Evolutionary conservation across 2,888 invertebrate species (phyloP), one percentile per base, ranked within the genome.

Genomic region (Macrophya annulata): DNA sequence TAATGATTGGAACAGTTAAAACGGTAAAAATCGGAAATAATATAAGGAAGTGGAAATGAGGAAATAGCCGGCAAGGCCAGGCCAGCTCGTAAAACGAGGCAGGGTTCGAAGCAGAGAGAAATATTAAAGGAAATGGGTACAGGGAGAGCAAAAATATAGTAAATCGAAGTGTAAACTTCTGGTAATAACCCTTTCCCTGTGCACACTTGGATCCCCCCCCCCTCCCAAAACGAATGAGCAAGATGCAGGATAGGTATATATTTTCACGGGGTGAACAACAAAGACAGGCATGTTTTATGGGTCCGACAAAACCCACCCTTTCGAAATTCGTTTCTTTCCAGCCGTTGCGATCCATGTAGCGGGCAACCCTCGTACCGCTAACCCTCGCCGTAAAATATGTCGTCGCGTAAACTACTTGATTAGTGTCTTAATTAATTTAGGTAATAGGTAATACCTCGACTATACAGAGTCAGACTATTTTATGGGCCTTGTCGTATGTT

Each of bases 371-470:
- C 74, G 55, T 15, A n/a, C 21, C 40, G 84, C 51, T 37, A 59
- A 74, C 40, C 51, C 81, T 51, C 43, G 71, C 71, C 71, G 21
- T 85, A 81, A 85, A 85, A 85, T 81, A 79, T 87, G 84, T 85
- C 85, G 86, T 84, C 85, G 86, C 88, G 87, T 87, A 87, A 88
- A 88, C 88, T 87, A 85, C 85, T 87, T 89, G 88, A 89, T 89
- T 88, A 88, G 87, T 86, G 87, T 86, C 86, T 87, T 88, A 89
- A 89, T 89, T 89, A 88, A 88, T 89, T 88, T 87, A 87, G 86
- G 59, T 81, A 62, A 43, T 62, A 59, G 59, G 59, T 81, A 59
- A 81, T 62, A 79, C 81, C 59, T 62, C 37, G 55, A 48, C 74
- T 55, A 77, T 8, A 55, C 3, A 3, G 31, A 31, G 31, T 77